These are phyloP conservation scores for Serinus canaria DNA, from an alignment of 2,113 vertebrate species.

Conservation along the genomic window DNA sequence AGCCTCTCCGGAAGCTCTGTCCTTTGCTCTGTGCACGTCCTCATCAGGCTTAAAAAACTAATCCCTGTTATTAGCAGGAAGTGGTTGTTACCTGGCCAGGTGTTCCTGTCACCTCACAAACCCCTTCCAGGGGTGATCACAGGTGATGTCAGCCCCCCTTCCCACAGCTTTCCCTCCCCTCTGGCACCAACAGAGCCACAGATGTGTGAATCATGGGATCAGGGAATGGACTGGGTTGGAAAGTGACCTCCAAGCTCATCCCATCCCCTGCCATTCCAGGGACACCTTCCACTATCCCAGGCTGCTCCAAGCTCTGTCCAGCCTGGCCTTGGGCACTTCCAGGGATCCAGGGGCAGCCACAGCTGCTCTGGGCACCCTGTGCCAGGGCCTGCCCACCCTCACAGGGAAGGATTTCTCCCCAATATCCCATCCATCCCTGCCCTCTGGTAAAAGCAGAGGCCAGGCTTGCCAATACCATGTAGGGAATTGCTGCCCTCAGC, in stretches of 20 bases:
- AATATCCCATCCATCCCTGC: rapidly evolving
- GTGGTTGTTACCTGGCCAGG: background rate
- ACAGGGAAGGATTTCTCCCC: rapidly evolving
- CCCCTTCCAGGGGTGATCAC: background rate
- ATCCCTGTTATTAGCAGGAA: background rate
- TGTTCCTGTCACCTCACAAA: background rate
- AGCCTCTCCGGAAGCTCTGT: background rate
- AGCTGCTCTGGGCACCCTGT: background rate
- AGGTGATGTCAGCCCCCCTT: background rate
- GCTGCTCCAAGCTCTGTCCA: rapidly evolving
- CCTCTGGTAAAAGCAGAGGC: background rate
- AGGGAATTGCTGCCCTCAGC: background rate
- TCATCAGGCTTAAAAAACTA: background rate
- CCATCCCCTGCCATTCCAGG: background rate
- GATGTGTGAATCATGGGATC: rapidly evolving
- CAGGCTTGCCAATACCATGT: rapidly evolving
- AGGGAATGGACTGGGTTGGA: background rate
- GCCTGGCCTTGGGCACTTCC: rapidly evolving
- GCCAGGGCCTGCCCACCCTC: background rate
- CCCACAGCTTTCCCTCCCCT: background rate
- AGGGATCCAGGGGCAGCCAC: background rate
- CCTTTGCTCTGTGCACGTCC: background rate
- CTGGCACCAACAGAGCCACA: background rate
- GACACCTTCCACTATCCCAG: rapidly evolving
- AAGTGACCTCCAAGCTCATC: background rate